Conservation (phyloP, 2,888 invertebrate genomes). For the Nymphalis polychloros region DNA sequence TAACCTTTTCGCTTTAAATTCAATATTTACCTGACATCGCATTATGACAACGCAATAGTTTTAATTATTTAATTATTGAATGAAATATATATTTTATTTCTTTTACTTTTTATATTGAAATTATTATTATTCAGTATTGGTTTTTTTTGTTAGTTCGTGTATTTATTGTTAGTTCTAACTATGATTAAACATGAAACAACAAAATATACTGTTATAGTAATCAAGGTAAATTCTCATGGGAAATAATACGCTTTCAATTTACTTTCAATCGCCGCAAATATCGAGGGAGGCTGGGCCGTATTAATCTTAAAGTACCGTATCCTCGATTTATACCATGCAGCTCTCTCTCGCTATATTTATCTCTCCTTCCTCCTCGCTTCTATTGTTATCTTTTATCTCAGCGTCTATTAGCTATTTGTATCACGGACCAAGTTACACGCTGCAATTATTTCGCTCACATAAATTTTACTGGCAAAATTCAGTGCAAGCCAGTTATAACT, state of each 20-base stretch:
- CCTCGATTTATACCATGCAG: neutral
- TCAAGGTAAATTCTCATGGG: slow-evolving; percentile 39
- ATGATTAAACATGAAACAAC: slow-evolving; percentile 7
- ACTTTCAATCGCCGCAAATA: slow-evolving; percentile 42
- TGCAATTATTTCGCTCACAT: no score
- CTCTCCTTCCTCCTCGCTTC: neutral
- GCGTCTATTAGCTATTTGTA: slow-evolving; percentile 1
- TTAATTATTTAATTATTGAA: neutral
- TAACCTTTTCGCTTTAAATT: neutral
- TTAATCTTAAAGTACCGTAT: slow-evolving; percentile 11
- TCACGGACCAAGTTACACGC: no score
- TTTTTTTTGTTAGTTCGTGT: neutral
- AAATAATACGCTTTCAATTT: slow-evolving; percentile 43
- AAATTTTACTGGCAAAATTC: neutral
- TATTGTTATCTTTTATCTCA: neutral
- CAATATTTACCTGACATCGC: neutral
- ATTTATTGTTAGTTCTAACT: neutral
- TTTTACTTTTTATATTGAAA: neutral
- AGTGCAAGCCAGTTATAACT: neutral
- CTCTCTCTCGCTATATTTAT: neutral
- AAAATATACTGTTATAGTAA: slow-evolving; percentile 27
- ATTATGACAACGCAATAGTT: neutral
- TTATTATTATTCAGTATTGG: no score
- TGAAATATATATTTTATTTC: neutral
- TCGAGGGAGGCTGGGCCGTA: slow-evolving; percentile 29